Base-by-base conservation (phyloP, 2,888 invertebrate species). In the Autographa pulchrina region DNA sequence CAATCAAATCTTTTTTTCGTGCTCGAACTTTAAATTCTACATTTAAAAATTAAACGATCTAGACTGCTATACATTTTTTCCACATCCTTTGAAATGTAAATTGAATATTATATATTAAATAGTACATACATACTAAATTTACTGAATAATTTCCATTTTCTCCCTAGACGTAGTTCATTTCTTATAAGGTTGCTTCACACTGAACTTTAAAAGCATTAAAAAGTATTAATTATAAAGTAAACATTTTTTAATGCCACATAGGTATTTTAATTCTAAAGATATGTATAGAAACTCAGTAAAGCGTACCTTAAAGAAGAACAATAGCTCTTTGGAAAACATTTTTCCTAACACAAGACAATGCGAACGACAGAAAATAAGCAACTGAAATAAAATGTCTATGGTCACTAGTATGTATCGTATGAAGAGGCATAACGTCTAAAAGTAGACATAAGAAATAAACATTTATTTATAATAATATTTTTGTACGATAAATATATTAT, bases 71-170 rank as follows among this genome's bases (percentile, higher is more conserved):
- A 35, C 25, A 58, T 67, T 81, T 81, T 80, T 78, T 78, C 66
- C 68, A 58, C 72, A 77, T 63, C 68, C 77, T 80, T 78, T 76
- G 59, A 68, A 48, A 77, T 75, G 80, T 80, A 77, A 70, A 76
- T 59, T 38, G 69, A 72, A 59, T 59, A 59, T 32, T 59, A 59
- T 59, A 81, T 80, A 80, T 78, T 76, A 81, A 79, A 76, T 77
- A 78, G 77, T 59, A 82, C 74, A 85, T 81, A 82, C 75, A 85
- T 82, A 82, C 84, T 80, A 86, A 87, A 87, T 86, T 87, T 83
- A 79, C 56, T 77, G 89, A 88, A 89, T 88, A 87, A 87, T 87
- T 87, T 85, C 83, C 85, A 86, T 89, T 89, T 88, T 88, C 87
- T 84, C 85, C 67, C 80, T 78, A 84, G 86, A 84, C 82, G 82